Evolutionary conservation across 2,888 invertebrate species (phyloP), one percentile per base, ranked within the genome.

Genomic region (Desoria tigrina): DNA sequence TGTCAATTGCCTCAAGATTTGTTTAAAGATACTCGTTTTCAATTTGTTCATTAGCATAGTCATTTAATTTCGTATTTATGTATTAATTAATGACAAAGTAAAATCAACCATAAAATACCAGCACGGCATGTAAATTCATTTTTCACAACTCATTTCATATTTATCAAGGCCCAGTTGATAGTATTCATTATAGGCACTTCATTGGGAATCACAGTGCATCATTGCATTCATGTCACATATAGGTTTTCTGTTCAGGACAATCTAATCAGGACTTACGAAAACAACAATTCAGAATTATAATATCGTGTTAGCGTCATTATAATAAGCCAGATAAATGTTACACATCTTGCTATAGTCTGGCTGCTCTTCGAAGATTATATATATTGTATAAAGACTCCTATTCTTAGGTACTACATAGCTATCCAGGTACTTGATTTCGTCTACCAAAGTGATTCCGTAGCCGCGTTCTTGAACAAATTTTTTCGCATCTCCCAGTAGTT

Each of bases 1-100:
- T 97, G 76, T 90, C 92, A 1, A 91, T 97, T 75, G 92, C 95
- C 7, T 88, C 92, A 54, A 89, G 85, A 82, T 94, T 92, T 86
- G 87, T 94, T 51, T 94, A 84, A 66, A 3, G 4, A 42, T 23
- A 57, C 14, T 11, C 11, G 32, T 32, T 11, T 7, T 32, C 32
- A 4, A 32, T 4, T 32, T 32, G 32, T 32, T 32, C 11, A 32
- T 32, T 32, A 11, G 11, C 32, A 11, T 32, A 32, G 32, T 32
- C 32, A 32, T 32, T 7, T 32, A 32, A 32, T 32, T 32, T 32
- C 32, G n/a, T 45, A 45, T 16, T 45, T n/a, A 45, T 45, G 6
- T 16, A 18, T 9, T 16, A 45, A 11, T 9, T 45, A 45, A 45
- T 45, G 16, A 45, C 6, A 11, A 45, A 45, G 45, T 45, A 21